Conservation (phyloP, 2,113 vertebrate species). For the Cryptoleucopteryx plumbea region DNA sequence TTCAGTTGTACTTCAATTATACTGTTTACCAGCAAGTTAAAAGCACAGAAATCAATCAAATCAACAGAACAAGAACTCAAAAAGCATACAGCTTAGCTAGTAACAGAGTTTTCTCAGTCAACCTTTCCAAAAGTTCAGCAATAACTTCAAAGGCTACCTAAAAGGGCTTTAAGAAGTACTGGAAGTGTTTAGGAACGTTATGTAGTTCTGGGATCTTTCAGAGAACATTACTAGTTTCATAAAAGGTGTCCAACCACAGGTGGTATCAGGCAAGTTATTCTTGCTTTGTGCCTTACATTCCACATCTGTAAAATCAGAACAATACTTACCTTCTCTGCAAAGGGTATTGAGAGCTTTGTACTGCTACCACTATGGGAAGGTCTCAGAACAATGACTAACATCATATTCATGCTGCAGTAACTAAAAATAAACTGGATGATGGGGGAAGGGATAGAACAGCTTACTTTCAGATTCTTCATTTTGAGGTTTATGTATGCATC, state of each 20-base stretch:
- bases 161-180: neutral
- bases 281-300: neutral
- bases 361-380: neutral
- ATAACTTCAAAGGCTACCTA: neutral
- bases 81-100: neutral
- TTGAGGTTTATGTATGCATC: neutral
- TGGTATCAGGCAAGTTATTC: neutral
- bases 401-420: neutral
- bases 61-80: neutral
- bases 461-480: neutral
- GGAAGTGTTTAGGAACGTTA: neutral
- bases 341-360: neutral
- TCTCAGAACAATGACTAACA: neutral
- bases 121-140: neutral
- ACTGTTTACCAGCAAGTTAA: neutral
- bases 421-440: slow-evolving; percentile 26
- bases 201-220: neutral
- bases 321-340: neutral
- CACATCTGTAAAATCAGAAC: neutral
- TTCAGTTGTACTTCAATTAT: neutral
- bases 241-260: neutral
- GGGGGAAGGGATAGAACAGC: neutral
- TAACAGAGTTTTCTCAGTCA: neutral
- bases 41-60: neutral
- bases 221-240: neutral